phyloP scores from a whole-genome alignment of 2,888 invertebrate genomes.

The Drepana falcataria region DNA sequence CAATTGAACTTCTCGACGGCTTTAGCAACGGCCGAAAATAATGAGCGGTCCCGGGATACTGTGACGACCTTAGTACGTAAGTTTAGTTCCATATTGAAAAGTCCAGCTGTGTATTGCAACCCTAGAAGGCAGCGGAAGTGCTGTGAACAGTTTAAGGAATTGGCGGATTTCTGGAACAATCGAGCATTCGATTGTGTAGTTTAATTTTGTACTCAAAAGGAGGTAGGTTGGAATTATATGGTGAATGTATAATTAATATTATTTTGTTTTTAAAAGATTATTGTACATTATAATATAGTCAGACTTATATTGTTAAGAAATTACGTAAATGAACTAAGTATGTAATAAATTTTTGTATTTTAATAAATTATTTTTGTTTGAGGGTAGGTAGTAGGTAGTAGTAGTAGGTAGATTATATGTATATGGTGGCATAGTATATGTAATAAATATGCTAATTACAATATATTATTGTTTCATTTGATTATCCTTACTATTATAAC shows the following conservation, averaged over 20 bases:
- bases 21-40: constrained; percentile 22
- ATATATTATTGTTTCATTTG: too few relatives aligned
- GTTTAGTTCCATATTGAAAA: constrained; percentile 50
- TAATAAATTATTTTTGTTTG: too few relatives aligned
- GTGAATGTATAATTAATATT: not conserved
- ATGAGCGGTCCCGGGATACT: constrained; percentile 40
- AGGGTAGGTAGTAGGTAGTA: too few relatives aligned
- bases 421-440: too few relatives aligned
- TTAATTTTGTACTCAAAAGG: not conserved
- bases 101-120: constrained; percentile 38
- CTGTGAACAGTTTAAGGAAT: constrained; percentile 52
- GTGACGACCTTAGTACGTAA: constrained; percentile 61
- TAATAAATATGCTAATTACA: too few relatives aligned
- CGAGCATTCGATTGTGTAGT: constrained; percentile 26
- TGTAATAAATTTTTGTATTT: too few relatives aligned
- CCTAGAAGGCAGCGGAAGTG: constrained; percentile 48
- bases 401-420: too few relatives aligned
- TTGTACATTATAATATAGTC: too few relatives aligned
- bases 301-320: too few relatives aligned
- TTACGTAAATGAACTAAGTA: too few relatives aligned
- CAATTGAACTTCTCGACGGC: constrained; percentile 45
- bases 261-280: not conserved
- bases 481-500: too few relatives aligned
- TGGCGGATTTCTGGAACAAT: constrained; percentile 61
- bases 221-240: constrained; percentile 4